Evolutionary conservation across 1,140 invertebrate genomes (phyloP), one percentile per base, ranked within the genome.

Genomic region (Stenopsyche tienmushanensis): DNA sequence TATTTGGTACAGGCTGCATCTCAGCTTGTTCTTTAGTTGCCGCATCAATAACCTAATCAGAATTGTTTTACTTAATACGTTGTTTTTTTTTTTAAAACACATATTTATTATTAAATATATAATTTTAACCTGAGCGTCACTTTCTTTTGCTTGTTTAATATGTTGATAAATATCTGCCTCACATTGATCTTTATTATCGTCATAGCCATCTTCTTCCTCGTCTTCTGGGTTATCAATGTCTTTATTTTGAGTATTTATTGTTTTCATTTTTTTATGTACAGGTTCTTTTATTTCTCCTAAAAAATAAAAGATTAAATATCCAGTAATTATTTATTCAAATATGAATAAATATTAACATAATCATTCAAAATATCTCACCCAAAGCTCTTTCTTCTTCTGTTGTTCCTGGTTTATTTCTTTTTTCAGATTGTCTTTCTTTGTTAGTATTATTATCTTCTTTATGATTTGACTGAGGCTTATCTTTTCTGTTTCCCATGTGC

Each of bases 1-100:
- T 71, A 62, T 87, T 85, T 13, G 86, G 78, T 1, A 87, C 82
- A 67, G 86, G 84, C 72, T 91, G 86, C 57, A 90, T 84, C 64
- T 90, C 84, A 0, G 89, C 87, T 80, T 97, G 93, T 72, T 97
- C 92, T 75, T 91, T 86, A 0, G 88, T 90, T 0, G 88, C 89
- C 47, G 86, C 86, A 65, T 90, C 89, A 58, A 90, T 76, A 0
- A 86, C 84, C 70, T 85, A 72, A 42, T 53, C 42, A 64, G 2
- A 39, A 26, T 57, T n/a, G n/a, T 41, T 17, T 26, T 1, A 34
- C 9, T 20, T 15, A 26, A 50, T 20, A 54, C n/a, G 2, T 24
- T 25, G 24, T 3, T 26, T 15, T 17, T 26, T 13, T 26, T 54
- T 26, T 17, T 58, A 3, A 34, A 41, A 24, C 8, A 53, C 17